Base-by-base conservation (phyloP, 2,797 vertebrate species). In the Helarctos malayanus region DNA sequence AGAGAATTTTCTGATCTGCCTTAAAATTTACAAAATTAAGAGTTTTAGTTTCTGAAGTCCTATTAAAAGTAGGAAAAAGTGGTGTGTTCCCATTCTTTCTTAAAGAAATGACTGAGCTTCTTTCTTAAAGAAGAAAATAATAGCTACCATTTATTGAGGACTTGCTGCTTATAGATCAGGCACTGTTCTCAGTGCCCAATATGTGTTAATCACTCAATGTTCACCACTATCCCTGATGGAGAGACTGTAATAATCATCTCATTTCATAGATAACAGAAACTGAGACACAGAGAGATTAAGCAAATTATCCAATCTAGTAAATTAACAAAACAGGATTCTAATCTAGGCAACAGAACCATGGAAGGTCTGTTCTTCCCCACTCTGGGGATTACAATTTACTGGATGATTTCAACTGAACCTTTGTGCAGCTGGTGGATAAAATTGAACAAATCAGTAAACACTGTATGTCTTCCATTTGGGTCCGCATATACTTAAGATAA, bases 11-110 rank as follows among this genome's bases (percentile, higher is more conserved):
- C 32, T 41, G 73, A 63, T 19, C 49, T 11, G 59, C 27, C 47
- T 89, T 93, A 85, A 71, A 89, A 73, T 79, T 27, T 78, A 96
- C 21, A 89, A 89, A 78, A 23, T 61, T 15, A 49, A 87, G 57
- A n/a, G 10, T 69, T 45, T 61, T 45, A 10, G n/a, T 71, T 89
- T 83, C 69, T 75, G 41, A 94, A 81, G 49, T n/a, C 49, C 57
- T 81, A 27, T 56, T 83, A 52, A 69, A 76, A 82, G 32, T 52
- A 88, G 41, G n/a, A 76, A 94, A 86, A 32, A 7, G 57, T 7
- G 0, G 18, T 14, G 16, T 15, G 8, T 52, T 69, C 38, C n/a
- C 41, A 52, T 45, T 76, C 14, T 47, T 91, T 85, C 71, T 5
- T 10, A 54, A 59, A 96, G 57, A 76, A 75, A 16, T 75, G 12